phyloP scores from a whole-genome alignment of 92 coral and sea anemone genomes.

The Blastomussa wellsi region DNA sequence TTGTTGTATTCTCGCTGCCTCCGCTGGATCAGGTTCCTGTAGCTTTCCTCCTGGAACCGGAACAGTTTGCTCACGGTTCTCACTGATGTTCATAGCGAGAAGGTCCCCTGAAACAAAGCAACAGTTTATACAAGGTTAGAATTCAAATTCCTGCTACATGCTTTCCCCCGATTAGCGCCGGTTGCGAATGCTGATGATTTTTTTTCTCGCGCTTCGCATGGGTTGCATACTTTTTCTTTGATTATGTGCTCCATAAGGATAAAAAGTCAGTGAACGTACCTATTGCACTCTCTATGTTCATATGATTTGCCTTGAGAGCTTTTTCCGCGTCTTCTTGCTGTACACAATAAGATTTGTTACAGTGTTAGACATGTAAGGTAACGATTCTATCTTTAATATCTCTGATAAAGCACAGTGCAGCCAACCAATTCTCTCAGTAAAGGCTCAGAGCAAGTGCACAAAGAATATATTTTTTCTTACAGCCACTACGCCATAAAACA shows the following conservation, averaged over 20 bases:
- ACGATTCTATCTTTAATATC: too few species aligned
- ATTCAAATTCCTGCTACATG: neutral
- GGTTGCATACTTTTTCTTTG: neutral
- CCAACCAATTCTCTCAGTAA: neutral
- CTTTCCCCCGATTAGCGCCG: neutral
- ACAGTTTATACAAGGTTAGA: neutral
- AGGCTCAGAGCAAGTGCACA: neutral
- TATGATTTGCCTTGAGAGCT: constrained; percentile 91
- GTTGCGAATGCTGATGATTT: neutral
- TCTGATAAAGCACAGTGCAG: neutral
- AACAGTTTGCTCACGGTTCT: constrained; percentile 30
- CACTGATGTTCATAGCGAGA: constrained; percentile 71
- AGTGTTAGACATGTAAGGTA: too few species aligned
- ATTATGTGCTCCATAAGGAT: neutral
- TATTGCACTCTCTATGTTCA: constrained; percentile 96
- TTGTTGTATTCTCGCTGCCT: constrained; percentile 62
- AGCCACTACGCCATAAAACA: neutral
- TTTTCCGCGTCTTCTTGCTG: constrained; percentile 98
- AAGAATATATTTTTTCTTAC: neutral
- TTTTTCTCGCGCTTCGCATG: neutral
- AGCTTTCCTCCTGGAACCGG: constrained; percentile 48
- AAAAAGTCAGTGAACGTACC: constrained; percentile 50
- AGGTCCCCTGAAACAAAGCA: constrained; percentile 70
- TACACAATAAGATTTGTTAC: neutral
- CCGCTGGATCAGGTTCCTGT: constrained; percentile 68